A percentile compares a stretch with the other conserved stretches of the same genome.
These are phyloP conservation scores for Ovis canadensis DNA, from an alignment of 2,113 vertebrate species.

Conservation along the genomic window DNA sequence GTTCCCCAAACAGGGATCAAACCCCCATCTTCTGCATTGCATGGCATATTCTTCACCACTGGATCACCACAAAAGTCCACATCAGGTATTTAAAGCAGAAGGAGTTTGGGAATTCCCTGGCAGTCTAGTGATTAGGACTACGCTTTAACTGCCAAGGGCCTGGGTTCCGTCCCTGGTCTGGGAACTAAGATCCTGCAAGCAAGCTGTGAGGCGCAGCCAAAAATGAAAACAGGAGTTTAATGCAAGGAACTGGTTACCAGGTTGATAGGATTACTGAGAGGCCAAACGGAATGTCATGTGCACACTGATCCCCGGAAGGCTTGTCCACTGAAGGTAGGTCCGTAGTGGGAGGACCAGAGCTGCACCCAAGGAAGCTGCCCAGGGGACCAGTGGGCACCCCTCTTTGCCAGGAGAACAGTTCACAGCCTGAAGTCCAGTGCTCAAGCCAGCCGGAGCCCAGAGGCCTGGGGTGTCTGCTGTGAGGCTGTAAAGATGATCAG, in stretches of 20 bases:
- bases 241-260: neutral
- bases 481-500: no score
- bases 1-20: neutral
- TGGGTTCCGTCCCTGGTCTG: neutral
- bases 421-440: neutral
- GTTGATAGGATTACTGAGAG: neutral
- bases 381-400: neutral
- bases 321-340: neutral
- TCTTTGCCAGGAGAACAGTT: no score
- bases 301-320: neutral
- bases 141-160: neutral
- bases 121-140: neutral
- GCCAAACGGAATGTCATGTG: neutral
- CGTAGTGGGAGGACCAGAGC: neutral
- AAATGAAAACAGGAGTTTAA: neutral
- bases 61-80: neutral
- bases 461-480: neutral
- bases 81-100: neutral
- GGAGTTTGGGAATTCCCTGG: neutral
- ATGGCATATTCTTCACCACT: neutral
- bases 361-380: neutral
- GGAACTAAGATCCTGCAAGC: neutral
- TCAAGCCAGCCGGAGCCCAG: neutral
- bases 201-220: neutral
- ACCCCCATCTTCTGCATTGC: neutral